Percentiles rank a stretch among this genome's conserved stretches.
Conservation (phyloP, 2,888 invertebrate species). For the Magallana nippona region DNA sequence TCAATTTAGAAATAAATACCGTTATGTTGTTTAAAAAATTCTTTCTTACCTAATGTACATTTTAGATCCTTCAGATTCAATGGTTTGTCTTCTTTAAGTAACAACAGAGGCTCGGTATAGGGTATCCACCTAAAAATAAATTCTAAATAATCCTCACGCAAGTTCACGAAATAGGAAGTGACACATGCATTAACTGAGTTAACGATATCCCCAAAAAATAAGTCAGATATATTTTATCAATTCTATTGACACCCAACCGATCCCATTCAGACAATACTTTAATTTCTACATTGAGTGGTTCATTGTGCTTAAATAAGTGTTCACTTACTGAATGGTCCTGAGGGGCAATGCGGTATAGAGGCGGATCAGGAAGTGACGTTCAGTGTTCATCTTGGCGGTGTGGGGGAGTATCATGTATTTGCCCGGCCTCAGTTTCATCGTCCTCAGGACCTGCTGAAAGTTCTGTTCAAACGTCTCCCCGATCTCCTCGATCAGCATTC, state of each 20-base stretch:
- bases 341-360: not conserved
- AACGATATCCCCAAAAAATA: no score
- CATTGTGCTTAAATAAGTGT: no score
- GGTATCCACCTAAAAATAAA: conserved; percentile 26
- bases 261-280: no score
- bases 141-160: not conserved
- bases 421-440: conserved; percentile 30
- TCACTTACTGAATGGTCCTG: not conserved
- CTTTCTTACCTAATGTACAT: conserved; percentile 15
- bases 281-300: no score
- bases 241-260: no score
- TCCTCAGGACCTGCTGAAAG: conserved; percentile 23
- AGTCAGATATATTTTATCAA: no score
- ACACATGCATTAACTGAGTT: no score
- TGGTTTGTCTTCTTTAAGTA: conserved; percentile 40
- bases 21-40: no score
- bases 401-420: conserved; percentile 42
- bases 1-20: no score
- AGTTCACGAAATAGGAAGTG: no score
- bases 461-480: conserved; percentile 33
- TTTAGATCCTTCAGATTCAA: conserved; percentile 32
- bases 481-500: conserved; percentile 43
- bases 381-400: conserved; percentile 21
- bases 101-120: conserved; percentile 21
- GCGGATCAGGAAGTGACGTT: conserved; percentile 39